Evolutionary conservation across 2,888 invertebrate species (phyloP).

Genomic region (Tachina lurida): DNA sequence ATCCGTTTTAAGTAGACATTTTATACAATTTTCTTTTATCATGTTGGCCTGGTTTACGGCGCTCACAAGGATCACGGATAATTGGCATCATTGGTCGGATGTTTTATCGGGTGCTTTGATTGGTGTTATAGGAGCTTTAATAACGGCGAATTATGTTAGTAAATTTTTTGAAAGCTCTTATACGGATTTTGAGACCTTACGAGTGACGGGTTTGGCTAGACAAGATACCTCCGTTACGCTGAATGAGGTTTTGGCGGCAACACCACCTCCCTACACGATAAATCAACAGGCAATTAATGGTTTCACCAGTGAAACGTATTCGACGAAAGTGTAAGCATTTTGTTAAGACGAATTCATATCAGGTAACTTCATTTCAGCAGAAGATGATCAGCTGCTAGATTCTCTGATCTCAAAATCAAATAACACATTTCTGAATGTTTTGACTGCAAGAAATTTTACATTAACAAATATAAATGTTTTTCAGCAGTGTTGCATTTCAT

Average conservation of each 20-base stretch:
- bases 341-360: too few relatives aligned
- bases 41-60: constrained; percentile 80
- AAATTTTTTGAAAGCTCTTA: constrained; percentile 30
- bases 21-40: constrained; percentile 86
- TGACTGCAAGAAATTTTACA: too few relatives aligned
- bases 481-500: too few relatives aligned
- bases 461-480: too few relatives aligned
- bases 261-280: constrained; percentile 76
- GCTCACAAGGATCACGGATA: constrained; percentile 78
- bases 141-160: constrained; percentile 76
- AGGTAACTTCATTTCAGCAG: too few relatives aligned
- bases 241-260: constrained; percentile 75
- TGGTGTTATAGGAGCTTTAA: constrained; percentile 75
- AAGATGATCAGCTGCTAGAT: too few relatives aligned
- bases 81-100: constrained; percentile 81
- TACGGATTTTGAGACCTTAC: constrained; percentile 51
- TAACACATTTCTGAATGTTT: too few relatives aligned
- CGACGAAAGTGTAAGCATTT: constrained; percentile 76
- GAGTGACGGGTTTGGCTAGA: constrained; percentile 53
- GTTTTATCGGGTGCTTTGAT: constrained; percentile 76
- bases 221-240: constrained; percentile 77
- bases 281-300: constrained; percentile 24
- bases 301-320: constrained; percentile 76
- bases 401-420: too few relatives aligned
- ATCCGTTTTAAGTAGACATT: constrained; percentile 90